Base-by-base conservation (phyloP, 2,113 vertebrate genomes). In the Puntigrus tetrazona region DNA sequence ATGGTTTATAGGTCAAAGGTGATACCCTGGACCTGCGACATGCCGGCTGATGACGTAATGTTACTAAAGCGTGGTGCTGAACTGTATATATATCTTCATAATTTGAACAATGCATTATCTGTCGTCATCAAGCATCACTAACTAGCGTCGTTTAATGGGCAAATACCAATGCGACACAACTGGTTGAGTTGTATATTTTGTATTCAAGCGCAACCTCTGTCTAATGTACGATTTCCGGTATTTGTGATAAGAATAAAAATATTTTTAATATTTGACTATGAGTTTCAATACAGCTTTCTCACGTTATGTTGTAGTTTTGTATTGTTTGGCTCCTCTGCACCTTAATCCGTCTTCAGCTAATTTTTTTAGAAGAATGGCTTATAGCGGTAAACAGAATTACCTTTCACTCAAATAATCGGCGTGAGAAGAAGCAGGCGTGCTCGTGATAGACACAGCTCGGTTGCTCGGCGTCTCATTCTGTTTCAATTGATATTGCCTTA, bases 401-500 rank as follows among this genome's bases (percentile, higher is more conserved):
- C n/a, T n/a, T n/a, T n/a, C n/a, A n/a, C n/a, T n/a, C n/a, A n/a
- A n/a, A n/a, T n/a, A n/a, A n/a, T n/a, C n/a, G n/a, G n/a, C n/a
- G n/a, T n/a, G n/a, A 10, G 34, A 18, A 18, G 72, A 47, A 75
- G 41, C n/a, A n/a, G n/a, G n/a, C n/a, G n/a, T n/a, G n/a, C n/a
- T n/a, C n/a, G n/a, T n/a, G n/a, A n/a, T n/a, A n/a, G n/a, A n/a
- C n/a, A n/a, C n/a, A n/a, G n/a, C n/a, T n/a, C n/a, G n/a, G n/a
- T n/a, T n/a, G n/a, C n/a, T n/a, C n/a, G 47, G 7, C 50, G 25
- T 75, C 9, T 75, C 7, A 14, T 73, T 6, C 27, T 82, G n/a
- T 86, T 82, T 87, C 84, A n/a, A 78, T 92, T n/a, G n/a, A n/a
- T n/a, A n/a, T 88, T 93, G 92, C 93, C 92, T 94, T 93, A 93